A percentile compares a stretch with the other conserved stretches of the same genome.
Conservation (phyloP, 2,113 vertebrate genomes). For the Leucosticte australis region DNA sequence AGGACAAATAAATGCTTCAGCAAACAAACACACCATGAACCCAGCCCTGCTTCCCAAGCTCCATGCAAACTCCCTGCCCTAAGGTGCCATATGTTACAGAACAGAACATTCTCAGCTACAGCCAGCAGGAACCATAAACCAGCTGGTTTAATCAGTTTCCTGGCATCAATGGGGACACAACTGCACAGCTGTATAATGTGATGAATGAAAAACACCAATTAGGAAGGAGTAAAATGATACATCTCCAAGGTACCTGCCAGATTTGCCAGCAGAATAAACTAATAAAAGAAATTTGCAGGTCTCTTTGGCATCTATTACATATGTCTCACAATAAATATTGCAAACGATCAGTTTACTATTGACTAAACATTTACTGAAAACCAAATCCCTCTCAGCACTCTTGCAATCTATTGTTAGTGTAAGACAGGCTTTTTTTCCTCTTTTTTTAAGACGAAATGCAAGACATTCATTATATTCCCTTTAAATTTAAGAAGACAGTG, state of each 20-base stretch:
- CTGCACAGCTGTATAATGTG: background rate
- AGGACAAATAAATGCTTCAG: background rate
- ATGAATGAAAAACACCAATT: background rate
- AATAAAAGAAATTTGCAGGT: background rate
- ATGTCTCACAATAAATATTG: background rate
- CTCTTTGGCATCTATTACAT: background rate
- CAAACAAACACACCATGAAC: background rate
- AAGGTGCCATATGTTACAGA: constrained; percentile 32
- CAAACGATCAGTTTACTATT: background rate
- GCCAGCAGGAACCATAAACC: constrained; percentile 35
- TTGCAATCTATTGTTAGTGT: background rate
- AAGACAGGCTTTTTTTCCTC: accelerated
- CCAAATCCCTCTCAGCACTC: background rate
- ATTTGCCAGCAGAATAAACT: background rate
- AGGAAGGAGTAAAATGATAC: background rate
- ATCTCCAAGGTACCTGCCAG: background rate
- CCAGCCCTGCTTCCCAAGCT: background rate
- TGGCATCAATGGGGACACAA: background rate
- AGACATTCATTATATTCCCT: background rate
- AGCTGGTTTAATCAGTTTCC: constrained; percentile 41
- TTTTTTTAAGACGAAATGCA: background rate
- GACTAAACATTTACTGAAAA: background rate
- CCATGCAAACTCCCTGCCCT: background rate
- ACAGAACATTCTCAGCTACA: background rate
- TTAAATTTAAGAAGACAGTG: background rate